Evolutionary conservation across 2,888 invertebrate species (phyloP).

Genomic region (Cynaeus angustus): DNA sequence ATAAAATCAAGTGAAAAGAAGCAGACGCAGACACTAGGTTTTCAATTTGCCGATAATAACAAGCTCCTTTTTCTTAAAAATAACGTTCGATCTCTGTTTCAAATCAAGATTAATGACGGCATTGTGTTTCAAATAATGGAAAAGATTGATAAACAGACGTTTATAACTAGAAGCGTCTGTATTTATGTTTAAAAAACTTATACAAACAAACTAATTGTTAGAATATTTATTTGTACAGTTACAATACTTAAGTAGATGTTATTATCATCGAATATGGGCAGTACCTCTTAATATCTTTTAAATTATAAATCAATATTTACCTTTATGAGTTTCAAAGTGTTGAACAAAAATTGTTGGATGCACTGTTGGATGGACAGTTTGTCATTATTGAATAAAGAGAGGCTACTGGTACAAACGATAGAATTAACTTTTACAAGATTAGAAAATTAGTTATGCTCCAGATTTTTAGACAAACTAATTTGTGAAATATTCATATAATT

Average conservation of each 20-base stretch:
- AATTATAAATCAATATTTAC: slow-evolving; percentile 34
- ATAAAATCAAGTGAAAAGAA: slow-evolving; percentile 32
- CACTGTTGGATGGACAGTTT: too few species aligned
- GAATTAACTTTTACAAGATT: too few species aligned
- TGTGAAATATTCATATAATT: too few species aligned
- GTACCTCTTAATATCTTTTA: slow-evolving; percentile 26
- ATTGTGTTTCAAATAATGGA: slow-evolving; percentile 29
- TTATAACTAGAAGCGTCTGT: slow-evolving; percentile 17
- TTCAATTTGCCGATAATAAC: slow-evolving; percentile 15
- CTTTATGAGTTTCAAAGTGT: slow-evolving; percentile 23
- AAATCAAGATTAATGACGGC: slow-evolving; percentile 33
- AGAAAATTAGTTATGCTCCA: too few species aligned
- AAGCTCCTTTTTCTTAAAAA: slow-evolving; percentile 17
- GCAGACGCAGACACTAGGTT: slow-evolving; percentile 30
- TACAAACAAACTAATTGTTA: neutral
- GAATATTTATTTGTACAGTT: neutral
- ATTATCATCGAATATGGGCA: slow-evolving; percentile 8
- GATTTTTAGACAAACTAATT: too few species aligned
- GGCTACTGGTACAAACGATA: too few species aligned
- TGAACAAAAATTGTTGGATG: slow-evolving; percentile 7
- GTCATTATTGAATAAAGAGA: slow-evolving; percentile 3
- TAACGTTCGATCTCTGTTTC: slow-evolving; percentile 32
- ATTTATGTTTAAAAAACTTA: neutral
- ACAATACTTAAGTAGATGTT: slow-evolving; percentile 12
- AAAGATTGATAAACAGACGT: too few species aligned